Percentiles rank a stretch among this genome's conserved stretches.
Conservation (phyloP, 2,888 invertebrate genomes). For the Ernsta delagoae region DNA sequence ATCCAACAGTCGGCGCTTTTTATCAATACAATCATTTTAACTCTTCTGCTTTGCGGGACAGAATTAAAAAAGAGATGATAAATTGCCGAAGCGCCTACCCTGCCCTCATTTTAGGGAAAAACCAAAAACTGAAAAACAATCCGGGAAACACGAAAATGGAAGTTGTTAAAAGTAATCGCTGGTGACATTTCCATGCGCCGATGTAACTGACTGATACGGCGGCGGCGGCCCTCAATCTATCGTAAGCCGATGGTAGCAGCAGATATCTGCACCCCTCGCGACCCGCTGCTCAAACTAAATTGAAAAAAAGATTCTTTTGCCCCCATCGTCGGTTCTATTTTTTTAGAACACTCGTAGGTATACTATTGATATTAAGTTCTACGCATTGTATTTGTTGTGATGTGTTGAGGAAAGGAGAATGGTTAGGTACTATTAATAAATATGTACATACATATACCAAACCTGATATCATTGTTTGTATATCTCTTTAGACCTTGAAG, state of each 20-base stretch:
- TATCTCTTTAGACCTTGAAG: too few species aligned
- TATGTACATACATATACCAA: too few species aligned
- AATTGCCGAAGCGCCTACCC: slow-evolving; percentile 5
- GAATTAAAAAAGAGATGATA: slow-evolving; percentile 24
- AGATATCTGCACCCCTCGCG: slow-evolving; percentile 31
- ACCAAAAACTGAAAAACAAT: slow-evolving; percentile 15
- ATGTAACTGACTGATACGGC: slow-evolving; percentile 34
- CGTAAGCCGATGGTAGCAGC: slow-evolving; percentile 42
- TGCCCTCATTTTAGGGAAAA: slow-evolving; percentile 4
- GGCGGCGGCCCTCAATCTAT: slow-evolving; percentile 36
- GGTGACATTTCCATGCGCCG: slow-evolving; percentile 28
- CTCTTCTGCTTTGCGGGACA: slow-evolving; percentile 15
- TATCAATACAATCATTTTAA: slow-evolving; percentile 33
- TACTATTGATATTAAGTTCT: neutral
- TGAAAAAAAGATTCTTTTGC: slow-evolving; percentile 35
- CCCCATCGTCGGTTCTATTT: slow-evolving; percentile 1
- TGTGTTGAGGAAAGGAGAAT: too few species aligned
- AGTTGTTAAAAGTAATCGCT: slow-evolving; percentile 32
- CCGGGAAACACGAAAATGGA: slow-evolving; percentile 24
- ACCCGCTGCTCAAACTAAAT: slow-evolving; percentile 28
- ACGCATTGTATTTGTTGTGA: neutral
- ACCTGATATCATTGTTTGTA: too few species aligned
- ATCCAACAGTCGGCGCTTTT: neutral
- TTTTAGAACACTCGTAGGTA: neutral
- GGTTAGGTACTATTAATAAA: too few species aligned